phyloP scores from a whole-genome alignment of 2,888 invertebrate species.

The Bellardia pandia region DNA sequence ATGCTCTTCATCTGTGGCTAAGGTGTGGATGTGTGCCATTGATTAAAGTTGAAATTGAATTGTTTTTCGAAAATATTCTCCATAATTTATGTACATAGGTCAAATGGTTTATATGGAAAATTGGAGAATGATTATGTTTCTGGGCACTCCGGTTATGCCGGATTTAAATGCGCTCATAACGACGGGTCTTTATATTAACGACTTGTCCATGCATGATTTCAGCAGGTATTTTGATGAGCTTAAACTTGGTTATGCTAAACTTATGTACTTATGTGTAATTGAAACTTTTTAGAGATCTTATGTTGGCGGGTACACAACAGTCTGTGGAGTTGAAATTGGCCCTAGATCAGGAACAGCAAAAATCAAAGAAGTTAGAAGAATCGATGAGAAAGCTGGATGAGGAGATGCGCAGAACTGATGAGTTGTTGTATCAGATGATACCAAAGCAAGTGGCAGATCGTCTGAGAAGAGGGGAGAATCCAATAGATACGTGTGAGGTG shows the following conservation, averaged over 20 bases:
- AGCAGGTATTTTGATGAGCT: slow-evolving; percentile 88
- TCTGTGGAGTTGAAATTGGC: slow-evolving; percentile 98
- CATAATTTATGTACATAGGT: slow-evolving; percentile 86
- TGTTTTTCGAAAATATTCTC: not conserved
- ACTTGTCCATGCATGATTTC: slow-evolving; percentile 99
- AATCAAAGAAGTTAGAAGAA: slow-evolving; percentile 97
- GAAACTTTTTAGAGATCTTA: slow-evolving; percentile 89
- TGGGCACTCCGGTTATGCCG: slow-evolving; percentile 98
- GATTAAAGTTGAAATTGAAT: not conserved
- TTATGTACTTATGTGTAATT: not conserved
- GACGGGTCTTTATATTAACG: slow-evolving; percentile 98
- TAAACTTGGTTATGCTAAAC: not conserved
- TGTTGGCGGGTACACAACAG: slow-evolving; percentile 98
- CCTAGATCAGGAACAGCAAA: slow-evolving; percentile 97
- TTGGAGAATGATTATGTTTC: slow-evolving; percentile 98
- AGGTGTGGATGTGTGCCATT: not conserved
- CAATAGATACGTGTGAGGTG: slow-evolving; percentile 98
- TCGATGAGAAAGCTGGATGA: slow-evolving; percentile 98
- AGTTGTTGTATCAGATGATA: slow-evolving; percentile 98
- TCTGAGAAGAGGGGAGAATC: slow-evolving; percentile 95
- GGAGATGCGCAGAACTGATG: slow-evolving; percentile 98
- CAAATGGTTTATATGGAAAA: slow-evolving; percentile 99
- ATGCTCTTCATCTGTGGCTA: not conserved
- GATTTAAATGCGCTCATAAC: slow-evolving; percentile 96
- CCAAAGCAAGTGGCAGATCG: slow-evolving; percentile 98